Conservation (phyloP, 2,113 vertebrate species). For the Hippocampus comes region DNA sequence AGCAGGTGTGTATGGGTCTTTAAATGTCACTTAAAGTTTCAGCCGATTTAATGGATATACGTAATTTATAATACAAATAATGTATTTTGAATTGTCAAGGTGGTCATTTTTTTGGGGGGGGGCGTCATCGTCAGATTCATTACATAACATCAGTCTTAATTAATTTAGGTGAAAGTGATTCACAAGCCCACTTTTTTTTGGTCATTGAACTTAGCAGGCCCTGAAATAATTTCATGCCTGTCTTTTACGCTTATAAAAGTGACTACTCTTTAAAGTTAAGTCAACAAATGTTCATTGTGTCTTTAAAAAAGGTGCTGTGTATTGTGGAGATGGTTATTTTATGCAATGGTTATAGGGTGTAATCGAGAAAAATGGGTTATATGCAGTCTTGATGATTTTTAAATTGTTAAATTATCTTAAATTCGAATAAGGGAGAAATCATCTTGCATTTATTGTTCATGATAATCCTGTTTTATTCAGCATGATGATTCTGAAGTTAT, state of each 20-base stretch:
- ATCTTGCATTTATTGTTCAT: background rate
- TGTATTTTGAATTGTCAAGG: too few relatives aligned
- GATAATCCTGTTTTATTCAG: background rate
- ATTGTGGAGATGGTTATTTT: background rate
- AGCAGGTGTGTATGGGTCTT: too few relatives aligned
- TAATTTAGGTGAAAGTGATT: constrained; percentile 8
- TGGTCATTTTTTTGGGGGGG: too few relatives aligned
- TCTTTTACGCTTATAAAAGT: constrained; percentile 9
- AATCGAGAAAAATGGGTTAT: background rate
- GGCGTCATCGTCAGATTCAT: too few relatives aligned
- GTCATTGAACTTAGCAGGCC: background rate
- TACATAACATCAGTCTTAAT: background rate
- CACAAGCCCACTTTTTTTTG: constrained; percentile 6
- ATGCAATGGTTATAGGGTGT: background rate
- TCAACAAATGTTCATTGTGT: constrained; percentile 13
- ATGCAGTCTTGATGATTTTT: background rate
- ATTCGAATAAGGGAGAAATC: background rate
- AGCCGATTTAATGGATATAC: too few relatives aligned
- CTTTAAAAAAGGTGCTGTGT: background rate
- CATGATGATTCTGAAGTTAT: background rate
- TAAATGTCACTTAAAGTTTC: too few relatives aligned
- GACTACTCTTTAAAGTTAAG: constrained; percentile 18
- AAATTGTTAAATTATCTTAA: background rate
- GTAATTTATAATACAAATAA: too few relatives aligned
- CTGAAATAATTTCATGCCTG: constrained; percentile 19